Base-by-base conservation (phyloP, 2,797 vertebrate genomes). In the Otus scops region DNA sequence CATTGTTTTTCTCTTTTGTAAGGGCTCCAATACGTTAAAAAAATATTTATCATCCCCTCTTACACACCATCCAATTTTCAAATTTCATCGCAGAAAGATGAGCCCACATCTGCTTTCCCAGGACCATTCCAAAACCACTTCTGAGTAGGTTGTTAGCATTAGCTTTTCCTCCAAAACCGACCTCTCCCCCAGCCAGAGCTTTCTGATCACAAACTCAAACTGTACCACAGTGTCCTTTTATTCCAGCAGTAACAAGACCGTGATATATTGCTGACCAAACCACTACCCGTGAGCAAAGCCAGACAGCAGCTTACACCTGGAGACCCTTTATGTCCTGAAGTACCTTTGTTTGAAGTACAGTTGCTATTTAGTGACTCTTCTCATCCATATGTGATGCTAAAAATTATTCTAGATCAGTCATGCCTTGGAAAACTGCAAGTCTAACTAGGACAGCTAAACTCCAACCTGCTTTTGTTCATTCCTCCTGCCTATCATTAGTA, bases 361-460 rank as follows among this genome's bases (percentile, higher is more conserved):
- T 32, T 88, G 82, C 85, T 74, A 3, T 68, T 89, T 26, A 59
- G 83, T 70, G 53, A 78, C 18, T 82, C 64, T 67, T 68, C 92
- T 94, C 84, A 61, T 71, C 68, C 41, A 34, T 43, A 13, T 32
- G 51, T 28, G 36, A 56, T 70, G 45, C 85, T 95, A 89, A 95
- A 97, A 96, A 88, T 94, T 70, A 56, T 63, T 70, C 87, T 91
- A 61, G 32, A 89, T 89, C 50, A 92, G 86, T 85, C 70, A 38
- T 48, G 70, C 77, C 73, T 93, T 39, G 50, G 41, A 71, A 90
- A 86, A 81, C 65, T 86, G 47, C 77, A 75, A 76, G 65, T 73
- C 69, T 97, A 96, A 95, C 76, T 95, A 93, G 96, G 92, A 69
- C 92, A 95, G 88, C 85, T 81, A 48, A 94, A 54, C 53, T 80